Evolutionary conservation across 1,140 invertebrate species (phyloP).

Genomic region (Pseudachorutes palmiensis): DNA sequence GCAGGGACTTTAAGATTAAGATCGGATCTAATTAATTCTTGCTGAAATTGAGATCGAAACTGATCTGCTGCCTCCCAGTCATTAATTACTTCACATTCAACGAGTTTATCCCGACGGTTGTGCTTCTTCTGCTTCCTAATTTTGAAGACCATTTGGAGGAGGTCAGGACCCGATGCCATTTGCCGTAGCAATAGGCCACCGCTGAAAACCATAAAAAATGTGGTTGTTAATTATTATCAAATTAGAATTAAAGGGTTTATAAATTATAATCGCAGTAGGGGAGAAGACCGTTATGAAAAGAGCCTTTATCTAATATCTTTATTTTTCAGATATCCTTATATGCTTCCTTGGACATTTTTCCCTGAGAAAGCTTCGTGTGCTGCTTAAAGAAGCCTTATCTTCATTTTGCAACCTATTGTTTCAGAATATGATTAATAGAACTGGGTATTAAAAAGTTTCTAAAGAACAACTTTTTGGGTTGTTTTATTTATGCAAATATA

Average conservation of each 20-base stretch:
- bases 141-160: slow-evolving; percentile 60
- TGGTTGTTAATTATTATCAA: not conserved
- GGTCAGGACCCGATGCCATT: slow-evolving; percentile 54
- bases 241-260: no score
- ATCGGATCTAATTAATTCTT: slow-evolving; percentile 47
- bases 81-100: slow-evolving; percentile 58
- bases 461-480: no score
- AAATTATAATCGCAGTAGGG: no score
- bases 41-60: slow-evolving; percentile 50
- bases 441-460: no score
- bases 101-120: slow-evolving; percentile 41
- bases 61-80: slow-evolving; percentile 47
- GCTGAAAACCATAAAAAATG: slow-evolving; percentile 42
- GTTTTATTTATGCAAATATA: no score
- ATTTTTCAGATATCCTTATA: no score
- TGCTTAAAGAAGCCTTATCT: no score
- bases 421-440: no score
- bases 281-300: no score
- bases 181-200: slow-evolving; percentile 54
- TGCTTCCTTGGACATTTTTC: not conserved
- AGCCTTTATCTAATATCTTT: no score
- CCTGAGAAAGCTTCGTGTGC: no score
- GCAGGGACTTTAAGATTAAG: slow-evolving; percentile 6
- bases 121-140: slow-evolving; percentile 41
- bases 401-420: no score